Percentiles rank a stretch among this genome's conserved stretches.
Evolutionary conservation across 2,888 invertebrate genomes (phyloP).

Genomic region (Nymphalis c-album): DNA sequence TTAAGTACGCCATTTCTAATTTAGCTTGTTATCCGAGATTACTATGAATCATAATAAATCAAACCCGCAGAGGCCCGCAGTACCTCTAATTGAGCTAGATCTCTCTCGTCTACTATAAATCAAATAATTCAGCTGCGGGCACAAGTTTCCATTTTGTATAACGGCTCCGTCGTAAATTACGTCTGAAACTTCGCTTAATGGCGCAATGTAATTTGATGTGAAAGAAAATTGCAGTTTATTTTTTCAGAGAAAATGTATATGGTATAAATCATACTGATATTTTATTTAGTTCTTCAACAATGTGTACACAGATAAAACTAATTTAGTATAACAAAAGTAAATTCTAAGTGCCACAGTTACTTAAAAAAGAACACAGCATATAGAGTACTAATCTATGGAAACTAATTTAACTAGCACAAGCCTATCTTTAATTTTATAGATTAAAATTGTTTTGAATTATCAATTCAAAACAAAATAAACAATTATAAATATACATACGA

Average conservation of each 20-base stretch:
- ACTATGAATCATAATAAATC: slow-evolving; percentile 78
- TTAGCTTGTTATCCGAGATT: background rate
- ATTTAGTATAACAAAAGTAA: no score
- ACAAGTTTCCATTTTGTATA: slow-evolving; percentile 56
- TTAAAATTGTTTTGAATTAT: slow-evolving; percentile 46
- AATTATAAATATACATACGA: background rate
- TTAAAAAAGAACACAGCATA: no score
- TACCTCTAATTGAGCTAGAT: slow-evolving; percentile 71
- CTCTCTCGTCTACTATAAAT: slow-evolving; percentile 62
- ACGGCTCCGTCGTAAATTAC: slow-evolving; percentile 31
- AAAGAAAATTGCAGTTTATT: slow-evolving; percentile 3
- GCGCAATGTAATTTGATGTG: slow-evolving; percentile 22
- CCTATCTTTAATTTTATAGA: slow-evolving; percentile 33
- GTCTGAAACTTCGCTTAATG: slow-evolving; percentile 30
- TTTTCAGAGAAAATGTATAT: background rate
- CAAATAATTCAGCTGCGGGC: slow-evolving; percentile 72
- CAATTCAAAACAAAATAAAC: slow-evolving; percentile 12
- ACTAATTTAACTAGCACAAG: no score
- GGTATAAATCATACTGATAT: background rate
- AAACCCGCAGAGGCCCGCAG: slow-evolving; percentile 73
- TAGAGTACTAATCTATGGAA: no score
- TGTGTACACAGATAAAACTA: no score
- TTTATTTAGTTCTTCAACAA: background rate
- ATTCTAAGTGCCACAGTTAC: no score
- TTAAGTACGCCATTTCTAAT: slow-evolving; percentile 46